phyloP scores from a whole-genome alignment of 2,113 vertebrate species.

The Acanthochromis polyacanthus region DNA sequence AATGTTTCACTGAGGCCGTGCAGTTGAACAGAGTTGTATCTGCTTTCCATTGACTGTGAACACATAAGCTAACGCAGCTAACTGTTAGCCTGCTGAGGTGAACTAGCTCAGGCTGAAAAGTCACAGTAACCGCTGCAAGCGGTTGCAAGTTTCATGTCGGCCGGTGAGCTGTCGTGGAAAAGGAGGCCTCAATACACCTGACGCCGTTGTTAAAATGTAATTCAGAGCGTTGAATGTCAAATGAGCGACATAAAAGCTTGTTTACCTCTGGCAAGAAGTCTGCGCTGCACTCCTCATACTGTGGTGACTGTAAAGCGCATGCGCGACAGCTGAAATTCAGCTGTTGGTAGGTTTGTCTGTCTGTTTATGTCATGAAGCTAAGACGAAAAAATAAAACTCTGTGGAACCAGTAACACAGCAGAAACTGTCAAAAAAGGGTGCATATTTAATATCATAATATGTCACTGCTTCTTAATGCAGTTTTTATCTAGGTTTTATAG shows the following conservation, averaged over 20 bases:
- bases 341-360: neutral
- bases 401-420: too few species aligned
- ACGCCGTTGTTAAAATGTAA: neutral
- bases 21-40: neutral
- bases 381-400: too few species aligned
- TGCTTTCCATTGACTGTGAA: constrained; percentile 47
- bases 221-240: neutral
- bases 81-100: constrained; percentile 37
- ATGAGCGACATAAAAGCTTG: constrained; percentile 1
- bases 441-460: too few species aligned
- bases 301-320: constrained; percentile 51
- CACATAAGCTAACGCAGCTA: constrained; percentile 58
- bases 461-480: too few species aligned
- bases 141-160: neutral
- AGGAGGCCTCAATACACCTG: neutral
- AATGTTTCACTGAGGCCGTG: neutral
- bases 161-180: neutral
- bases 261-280: constrained; percentile 64
- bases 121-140: constrained; percentile 25
- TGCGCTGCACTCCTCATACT: constrained; percentile 41
- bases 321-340: constrained; percentile 22
- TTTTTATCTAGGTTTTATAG: too few species aligned
- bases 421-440: too few species aligned
- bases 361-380: too few species aligned
- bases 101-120: constrained; percentile 28